These are phyloP conservation scores for Hafferia zeledoni DNA, from an alignment of 2,797 vertebrate species.

Conservation along the genomic window DNA sequence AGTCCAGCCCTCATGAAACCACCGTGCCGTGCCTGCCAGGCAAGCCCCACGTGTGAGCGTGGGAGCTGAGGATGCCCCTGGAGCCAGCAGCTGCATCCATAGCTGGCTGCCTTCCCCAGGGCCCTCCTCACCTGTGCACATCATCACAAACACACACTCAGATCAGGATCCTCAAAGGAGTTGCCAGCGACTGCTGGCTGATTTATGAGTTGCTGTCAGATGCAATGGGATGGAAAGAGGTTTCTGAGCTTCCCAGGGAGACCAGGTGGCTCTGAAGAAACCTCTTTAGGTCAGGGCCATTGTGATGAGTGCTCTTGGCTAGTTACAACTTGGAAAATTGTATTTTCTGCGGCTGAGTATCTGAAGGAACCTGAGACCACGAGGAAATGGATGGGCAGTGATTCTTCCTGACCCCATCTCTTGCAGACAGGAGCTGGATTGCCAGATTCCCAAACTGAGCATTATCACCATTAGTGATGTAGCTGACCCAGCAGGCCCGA, in stretches of 20 bases:
- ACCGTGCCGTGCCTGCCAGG: rapidly evolving
- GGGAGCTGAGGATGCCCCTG: neutral
- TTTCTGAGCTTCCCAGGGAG: neutral
- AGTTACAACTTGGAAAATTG: neutral
- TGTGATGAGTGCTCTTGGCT: constrained; percentile 17
- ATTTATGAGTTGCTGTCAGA: constrained; percentile 41
- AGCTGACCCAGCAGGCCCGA: neutral
- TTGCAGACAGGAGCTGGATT: neutral
- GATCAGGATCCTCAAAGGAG: neutral
- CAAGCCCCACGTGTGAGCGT: rapidly evolving
- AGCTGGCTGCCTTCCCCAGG: neutral
- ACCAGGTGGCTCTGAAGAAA: constrained; percentile 37
- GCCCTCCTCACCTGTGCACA: constrained; percentile 5
- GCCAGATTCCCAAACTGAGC: neutral
- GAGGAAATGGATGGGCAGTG: neutral
- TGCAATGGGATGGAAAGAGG: neutral
- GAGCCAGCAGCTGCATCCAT: neutral
- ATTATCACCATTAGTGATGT: neutral
- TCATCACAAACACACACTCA: neutral
- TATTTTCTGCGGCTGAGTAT: neutral
- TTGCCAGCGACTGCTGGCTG: neutral
- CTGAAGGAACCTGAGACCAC: neutral
- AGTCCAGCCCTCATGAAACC: neutral
- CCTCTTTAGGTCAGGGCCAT: neutral
- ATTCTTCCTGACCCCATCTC: neutral